A percentile compares a stretch with the other conserved stretches of the same genome.
Conservation (phyloP, 2,113 vertebrate genomes). For the Thunnus maccoyii region DNA sequence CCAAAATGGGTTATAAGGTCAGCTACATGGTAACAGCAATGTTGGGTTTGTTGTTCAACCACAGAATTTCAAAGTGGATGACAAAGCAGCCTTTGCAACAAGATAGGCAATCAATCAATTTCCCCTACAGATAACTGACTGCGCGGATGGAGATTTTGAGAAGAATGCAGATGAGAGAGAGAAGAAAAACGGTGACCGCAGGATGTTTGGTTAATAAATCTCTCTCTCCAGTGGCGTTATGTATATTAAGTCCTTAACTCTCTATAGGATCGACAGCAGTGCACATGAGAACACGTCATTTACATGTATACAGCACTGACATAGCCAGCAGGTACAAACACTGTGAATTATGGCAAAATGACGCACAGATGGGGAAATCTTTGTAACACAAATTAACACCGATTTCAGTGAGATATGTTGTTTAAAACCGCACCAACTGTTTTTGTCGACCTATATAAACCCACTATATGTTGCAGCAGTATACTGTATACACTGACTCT, state of each 20-base stretch:
- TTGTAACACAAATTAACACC: constrained; percentile 1
- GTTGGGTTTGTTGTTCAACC: constrained; percentile 4
- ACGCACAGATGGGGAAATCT: constrained; percentile 1
- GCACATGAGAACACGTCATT: constrained; percentile 34
- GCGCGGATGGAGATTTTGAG: constrained; percentile 12
- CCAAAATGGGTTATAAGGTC: constrained; percentile 12
- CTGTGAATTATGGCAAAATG: constrained; percentile 25
- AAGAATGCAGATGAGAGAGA: constrained; percentile 23
- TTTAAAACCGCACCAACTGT: constrained; percentile 9
- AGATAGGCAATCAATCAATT: neutral
- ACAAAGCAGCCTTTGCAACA: neutral
- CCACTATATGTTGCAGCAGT: constrained; percentile 15
- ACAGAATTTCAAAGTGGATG: constrained; percentile 22
- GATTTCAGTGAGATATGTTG: neutral
- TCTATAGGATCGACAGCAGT: constrained; percentile 11
- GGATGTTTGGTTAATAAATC: constrained; percentile 35
- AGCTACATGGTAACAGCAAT: neutral
- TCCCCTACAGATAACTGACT: constrained; percentile 20
- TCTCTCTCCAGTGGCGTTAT: constrained; percentile 25
- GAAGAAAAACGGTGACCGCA: constrained; percentile 24
- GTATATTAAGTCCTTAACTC: constrained; percentile 12
- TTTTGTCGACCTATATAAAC: neutral
- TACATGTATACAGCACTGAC: constrained; percentile 32
- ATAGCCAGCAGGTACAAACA: constrained; percentile 23
- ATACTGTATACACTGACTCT: neutral